A percentile compares a stretch with the other conserved stretches of the same genome.
phyloP scores from a whole-genome alignment of 2,888 invertebrate species.

The Cantharis flavilabris region DNA sequence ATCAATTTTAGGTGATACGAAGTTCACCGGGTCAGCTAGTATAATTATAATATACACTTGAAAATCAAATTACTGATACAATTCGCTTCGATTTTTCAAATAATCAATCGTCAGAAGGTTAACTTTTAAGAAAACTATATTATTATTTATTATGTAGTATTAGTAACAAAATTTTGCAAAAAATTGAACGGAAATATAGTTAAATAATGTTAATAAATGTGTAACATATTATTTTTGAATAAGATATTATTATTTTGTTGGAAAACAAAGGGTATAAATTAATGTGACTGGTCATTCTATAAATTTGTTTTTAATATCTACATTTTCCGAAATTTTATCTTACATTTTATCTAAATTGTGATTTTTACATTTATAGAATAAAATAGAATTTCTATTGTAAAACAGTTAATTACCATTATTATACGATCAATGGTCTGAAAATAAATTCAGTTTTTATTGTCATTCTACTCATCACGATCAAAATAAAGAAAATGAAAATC shows the following conservation, averaged over 20 bases:
- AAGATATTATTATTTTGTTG: background rate
- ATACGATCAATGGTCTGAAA: background rate
- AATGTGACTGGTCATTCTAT: background rate
- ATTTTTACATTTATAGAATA: background rate
- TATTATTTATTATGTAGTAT: too few species aligned
- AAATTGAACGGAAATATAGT: background rate
- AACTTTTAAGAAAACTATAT: too few species aligned
- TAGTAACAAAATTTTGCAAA: too few species aligned
- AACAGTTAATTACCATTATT: background rate
- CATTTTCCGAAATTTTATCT: background rate
- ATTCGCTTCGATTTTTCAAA: too few species aligned
- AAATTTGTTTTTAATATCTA: background rate
- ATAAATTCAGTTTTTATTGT: background rate
- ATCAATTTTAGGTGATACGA: too few species aligned
- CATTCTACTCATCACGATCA: background rate
- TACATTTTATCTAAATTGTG: background rate
- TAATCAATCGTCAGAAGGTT: too few species aligned
- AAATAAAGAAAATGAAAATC: background rate
- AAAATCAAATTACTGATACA: too few species aligned
- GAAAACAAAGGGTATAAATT: background rate
- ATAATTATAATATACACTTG: too few species aligned
- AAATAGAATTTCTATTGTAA: background rate
- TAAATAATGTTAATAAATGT: background rate
- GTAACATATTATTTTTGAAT: too few species aligned
- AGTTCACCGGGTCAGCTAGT: too few species aligned